These are phyloP conservation scores for Schizopygopsis malacanthus DNA, from an alignment of 2,797 vertebrate species.

Conservation along the genomic window DNA sequence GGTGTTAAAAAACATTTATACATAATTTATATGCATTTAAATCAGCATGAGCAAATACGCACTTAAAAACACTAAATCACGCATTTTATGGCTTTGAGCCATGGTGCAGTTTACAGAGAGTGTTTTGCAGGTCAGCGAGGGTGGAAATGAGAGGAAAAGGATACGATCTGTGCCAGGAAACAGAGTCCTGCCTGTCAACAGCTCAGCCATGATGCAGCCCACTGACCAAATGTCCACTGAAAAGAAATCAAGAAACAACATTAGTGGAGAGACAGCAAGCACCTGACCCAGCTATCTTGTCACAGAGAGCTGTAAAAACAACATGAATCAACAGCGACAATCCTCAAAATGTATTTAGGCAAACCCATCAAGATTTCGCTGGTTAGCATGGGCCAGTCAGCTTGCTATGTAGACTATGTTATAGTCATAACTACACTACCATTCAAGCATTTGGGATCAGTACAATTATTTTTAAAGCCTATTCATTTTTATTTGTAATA, in stretches of 20 bases:
- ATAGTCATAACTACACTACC: neutral
- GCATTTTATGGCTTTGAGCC: neutral
- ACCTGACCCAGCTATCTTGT: neutral
- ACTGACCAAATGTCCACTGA: constrained; percentile 99
- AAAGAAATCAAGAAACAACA: constrained; percentile 53
- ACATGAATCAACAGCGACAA: neutral
- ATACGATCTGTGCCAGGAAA: constrained; percentile 99
- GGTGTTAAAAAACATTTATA: neutral
- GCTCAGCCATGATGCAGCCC: constrained; percentile 99
- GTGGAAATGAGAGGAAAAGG: constrained; percentile 80
- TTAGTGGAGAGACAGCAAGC: constrained; percentile 12
- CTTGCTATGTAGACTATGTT: neutral
- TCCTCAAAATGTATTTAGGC: neutral
- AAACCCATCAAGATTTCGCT: neutral
- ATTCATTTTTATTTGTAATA: too few species aligned
- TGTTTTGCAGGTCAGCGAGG: neutral
- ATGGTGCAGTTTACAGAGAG: neutral
- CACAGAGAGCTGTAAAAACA: neutral
- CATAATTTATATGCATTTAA: neutral
- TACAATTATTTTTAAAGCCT: neutral
- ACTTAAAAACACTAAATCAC: neutral
- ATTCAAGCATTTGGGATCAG: neutral
- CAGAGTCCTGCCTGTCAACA: constrained; percentile 94
- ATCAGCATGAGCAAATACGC: neutral
- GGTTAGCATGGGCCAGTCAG: neutral